A percentile compares a stretch with the other conserved stretches of the same genome.
Conservation (phyloP, 2,113 vertebrate species). For the Erpornis zantholeuca region DNA sequence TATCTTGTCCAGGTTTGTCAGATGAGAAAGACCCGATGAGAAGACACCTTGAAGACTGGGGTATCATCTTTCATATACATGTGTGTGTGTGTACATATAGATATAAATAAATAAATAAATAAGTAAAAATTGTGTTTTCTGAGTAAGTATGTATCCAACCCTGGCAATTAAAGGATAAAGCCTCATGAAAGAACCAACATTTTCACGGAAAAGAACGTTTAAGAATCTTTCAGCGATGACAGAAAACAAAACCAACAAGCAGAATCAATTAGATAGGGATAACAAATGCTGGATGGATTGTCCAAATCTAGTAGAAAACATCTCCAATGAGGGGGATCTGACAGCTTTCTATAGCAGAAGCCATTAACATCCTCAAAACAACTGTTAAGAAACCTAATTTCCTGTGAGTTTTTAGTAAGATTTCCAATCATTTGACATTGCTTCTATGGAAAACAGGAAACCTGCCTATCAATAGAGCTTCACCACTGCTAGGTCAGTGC, state of each 20-base stretch:
- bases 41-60: not conserved
- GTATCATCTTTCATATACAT: not conserved
- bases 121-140: not conserved
- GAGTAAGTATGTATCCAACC: not conserved
- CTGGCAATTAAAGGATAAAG: not conserved
- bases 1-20: not conserved
- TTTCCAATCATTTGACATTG: not conserved
- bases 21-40: not conserved
- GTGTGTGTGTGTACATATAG: not conserved
- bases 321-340: not conserved
- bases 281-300: not conserved
- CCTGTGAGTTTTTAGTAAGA: not conserved
- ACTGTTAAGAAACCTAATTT: not conserved
- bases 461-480: not conserved
- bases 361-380: not conserved
- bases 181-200: not conserved
- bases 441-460: not conserved
- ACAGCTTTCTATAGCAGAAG: not conserved
- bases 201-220: rapidly evolving
- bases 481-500: not conserved
- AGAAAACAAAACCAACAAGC: not conserved
- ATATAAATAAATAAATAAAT: no score
- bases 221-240: not conserved
- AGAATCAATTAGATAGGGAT: not conserved
- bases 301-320: not conserved